A percentile compares a stretch with the other conserved stretches of the same genome.
Evolutionary conservation across 2,888 invertebrate species (phyloP).

Genomic region (Spodoptera littoralis): DNA sequence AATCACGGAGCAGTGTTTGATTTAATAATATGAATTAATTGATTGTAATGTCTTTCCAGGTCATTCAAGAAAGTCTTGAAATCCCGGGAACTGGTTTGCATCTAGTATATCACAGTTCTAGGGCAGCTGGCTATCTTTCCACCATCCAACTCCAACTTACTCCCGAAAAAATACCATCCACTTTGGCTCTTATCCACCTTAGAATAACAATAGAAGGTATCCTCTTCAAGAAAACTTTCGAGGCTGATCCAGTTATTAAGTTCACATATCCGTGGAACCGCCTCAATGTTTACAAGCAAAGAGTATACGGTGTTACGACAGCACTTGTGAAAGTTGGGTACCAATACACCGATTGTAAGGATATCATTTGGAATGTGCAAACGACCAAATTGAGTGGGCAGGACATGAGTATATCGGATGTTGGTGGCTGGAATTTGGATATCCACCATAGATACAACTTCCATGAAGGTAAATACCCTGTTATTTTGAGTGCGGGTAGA

Average conservation of each 20-base stretch:
- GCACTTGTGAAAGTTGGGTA: conserved; percentile 99
- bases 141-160: conserved; percentile 97
- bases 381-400: conserved; percentile 98
- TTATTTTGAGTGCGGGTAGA: conserved; percentile 3
- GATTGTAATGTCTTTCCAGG: conserved; percentile 80
- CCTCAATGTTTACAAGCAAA: conserved; percentile 97
- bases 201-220: conserved; percentile 98
- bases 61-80: conserved; percentile 97
- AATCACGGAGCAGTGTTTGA: neutral
- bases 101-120: conserved; percentile 98
- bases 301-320: conserved; percentile 98
- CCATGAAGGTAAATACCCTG: conserved; percentile 93
- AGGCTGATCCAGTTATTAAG: conserved; percentile 98
- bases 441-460: conserved; percentile 99
- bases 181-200: conserved; percentile 96
- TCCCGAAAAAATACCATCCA: conserved; percentile 94
- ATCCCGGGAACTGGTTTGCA: conserved; percentile 98
- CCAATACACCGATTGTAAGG: conserved; percentile 97
- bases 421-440: conserved; percentile 99
- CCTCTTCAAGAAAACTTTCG: conserved; percentile 96
- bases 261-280: conserved; percentile 99
- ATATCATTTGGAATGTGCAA: conserved; percentile 98
- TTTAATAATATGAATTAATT: neutral
- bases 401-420: conserved; percentile 98
- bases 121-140: conserved; percentile 97